Base-by-base conservation (phyloP, 2,113 vertebrate species). In the Talpa occidentalis region DNA sequence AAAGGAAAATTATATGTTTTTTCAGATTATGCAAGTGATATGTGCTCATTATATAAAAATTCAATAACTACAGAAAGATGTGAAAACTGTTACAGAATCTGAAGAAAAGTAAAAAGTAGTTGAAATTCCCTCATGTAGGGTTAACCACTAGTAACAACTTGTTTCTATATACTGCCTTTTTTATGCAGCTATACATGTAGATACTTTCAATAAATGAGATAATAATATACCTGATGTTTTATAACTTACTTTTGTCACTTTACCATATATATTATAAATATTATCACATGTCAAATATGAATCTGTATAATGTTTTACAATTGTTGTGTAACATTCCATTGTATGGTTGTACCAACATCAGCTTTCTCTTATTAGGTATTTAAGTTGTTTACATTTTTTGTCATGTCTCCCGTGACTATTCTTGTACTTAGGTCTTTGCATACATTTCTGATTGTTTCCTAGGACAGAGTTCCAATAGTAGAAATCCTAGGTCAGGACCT, bases 401-500 rank as follows among this genome's bases (percentile, higher is more conserved):
- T 84, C 47, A 91, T 77, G 83, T 60, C 40, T 83, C 3, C 19
- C 17, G 10, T 78, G 44, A 82, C 52, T 52, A 76, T 87, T 89
- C 54, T 76, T 92, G 19, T 84, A 32, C n/a, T 87, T 64, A 32
- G 0, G 11, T 78, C 22, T 90, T 96, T 49, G 42, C 81, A 54
- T 35, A 76, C 30, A 83, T 82, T 77, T 94, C n/a, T 87, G 81
- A 69, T 93, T 54, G 47, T 70, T 79, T 94, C 37, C 76, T 37
- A 87, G 60, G 14, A 59, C 82, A 82, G 86, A 77, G 64, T 93
- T 90, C 16, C n/a, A 82, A 0, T 64, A 82, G 56, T 64, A 90
- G 42, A 94, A 82, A 90, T 93, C 54, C n/a, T 87, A 76, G 22
- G 22, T 70, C 35, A 90, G 10, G 47, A 2, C 49, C 49, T 52